Base-by-base conservation (phyloP, 1,140 invertebrate genomes). In the Paracyclopina nana region DNA sequence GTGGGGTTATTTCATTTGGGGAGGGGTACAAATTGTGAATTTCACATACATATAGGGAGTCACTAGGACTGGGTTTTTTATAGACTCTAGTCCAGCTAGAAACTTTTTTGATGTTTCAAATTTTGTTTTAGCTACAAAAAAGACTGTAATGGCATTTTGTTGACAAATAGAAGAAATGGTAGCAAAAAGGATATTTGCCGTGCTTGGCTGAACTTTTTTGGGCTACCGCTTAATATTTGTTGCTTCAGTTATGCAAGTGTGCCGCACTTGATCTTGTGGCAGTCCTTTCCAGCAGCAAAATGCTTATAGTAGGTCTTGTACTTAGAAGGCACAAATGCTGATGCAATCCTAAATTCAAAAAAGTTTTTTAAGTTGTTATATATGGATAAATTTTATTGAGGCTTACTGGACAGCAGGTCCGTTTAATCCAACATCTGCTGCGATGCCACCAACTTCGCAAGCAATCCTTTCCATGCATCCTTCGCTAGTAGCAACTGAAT, bases 201-300 rank as follows among this genome's bases (percentile, higher is more conserved):
- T n/a, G n/a, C n/a, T n/a, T n/a, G n/a, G n/a, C n/a, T n/a, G n/a
- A n/a, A n/a, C n/a, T n/a, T n/a, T n/a, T n/a, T n/a, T n/a, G 40
- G 40, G 14, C 6, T 42, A 6, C 24, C 8, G 9, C 14, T 31
- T 31, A 11, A 11, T 31, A 11, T n/a, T 31, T 31, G 30, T 31
- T 31, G n/a, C 9, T n/a, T 42, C 24, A 18, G 24, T 42, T 18
- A 22, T 9, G n/a, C 24, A 42, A 42, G 24, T 9, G 44, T 25
- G 22, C 48, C 48, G 34, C 48, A 50, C 48, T 50, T 50, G 29
- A 42, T 20, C 48, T 50, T 50, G 22, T 50, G 48, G 28, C 48
- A 50, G 48, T 50, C 22, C 34, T 38, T 20, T 3, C 30, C 30
- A 22, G 48, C 26, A 20, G 14, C 24, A 31, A 50, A 50, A 12